A percentile compares a stretch with the other conserved stretches of the same genome.
Evolutionary conservation across 2,113 vertebrate species (phyloP).

Genomic region (Nesospiza acunhae): DNA sequence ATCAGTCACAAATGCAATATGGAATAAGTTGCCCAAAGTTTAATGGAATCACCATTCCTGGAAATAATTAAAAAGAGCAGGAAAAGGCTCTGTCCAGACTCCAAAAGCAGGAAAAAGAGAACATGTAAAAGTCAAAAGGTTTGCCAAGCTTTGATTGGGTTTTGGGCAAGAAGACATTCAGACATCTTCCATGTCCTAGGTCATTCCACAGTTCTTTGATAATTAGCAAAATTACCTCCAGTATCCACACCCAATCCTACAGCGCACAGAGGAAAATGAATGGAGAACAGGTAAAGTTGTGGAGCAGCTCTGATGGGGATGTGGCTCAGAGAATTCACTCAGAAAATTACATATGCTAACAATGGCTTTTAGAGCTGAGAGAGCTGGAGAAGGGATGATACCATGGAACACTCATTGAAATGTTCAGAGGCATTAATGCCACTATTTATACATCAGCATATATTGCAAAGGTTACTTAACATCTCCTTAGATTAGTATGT

Average conservation of each 20-base stretch:
- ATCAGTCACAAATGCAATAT: not conserved
- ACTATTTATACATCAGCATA: conserved; percentile 60
- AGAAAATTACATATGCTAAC: not conserved
- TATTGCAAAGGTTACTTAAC: conserved; percentile 66
- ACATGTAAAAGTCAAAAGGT: no score
- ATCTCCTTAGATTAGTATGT: conserved; percentile 63
- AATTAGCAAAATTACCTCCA: not conserved
- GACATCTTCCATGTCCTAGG: not conserved
- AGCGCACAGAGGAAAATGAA: not conserved
- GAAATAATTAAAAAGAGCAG: not conserved
- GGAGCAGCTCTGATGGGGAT: not conserved
- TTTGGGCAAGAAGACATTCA: not conserved
- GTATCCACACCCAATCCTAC: not conserved
- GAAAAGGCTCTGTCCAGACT: not conserved
- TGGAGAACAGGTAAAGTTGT: not conserved
- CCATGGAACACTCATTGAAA: conserved; percentile 28
- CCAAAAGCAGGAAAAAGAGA: no score
- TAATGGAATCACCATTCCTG: not conserved
- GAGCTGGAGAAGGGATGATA: not conserved
- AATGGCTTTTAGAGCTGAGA: not conserved
- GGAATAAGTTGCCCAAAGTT: not conserved
- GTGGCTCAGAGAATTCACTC: not conserved
- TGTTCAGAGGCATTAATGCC: conserved; percentile 50
- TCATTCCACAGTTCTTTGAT: not conserved
- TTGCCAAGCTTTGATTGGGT: not conserved